A percentile compares a stretch with the other conserved stretches of the same genome.
These are phyloP conservation scores for Rhynchomys soricoides DNA, from an alignment of 2,113 vertebrate species.

Conservation along the genomic window DNA sequence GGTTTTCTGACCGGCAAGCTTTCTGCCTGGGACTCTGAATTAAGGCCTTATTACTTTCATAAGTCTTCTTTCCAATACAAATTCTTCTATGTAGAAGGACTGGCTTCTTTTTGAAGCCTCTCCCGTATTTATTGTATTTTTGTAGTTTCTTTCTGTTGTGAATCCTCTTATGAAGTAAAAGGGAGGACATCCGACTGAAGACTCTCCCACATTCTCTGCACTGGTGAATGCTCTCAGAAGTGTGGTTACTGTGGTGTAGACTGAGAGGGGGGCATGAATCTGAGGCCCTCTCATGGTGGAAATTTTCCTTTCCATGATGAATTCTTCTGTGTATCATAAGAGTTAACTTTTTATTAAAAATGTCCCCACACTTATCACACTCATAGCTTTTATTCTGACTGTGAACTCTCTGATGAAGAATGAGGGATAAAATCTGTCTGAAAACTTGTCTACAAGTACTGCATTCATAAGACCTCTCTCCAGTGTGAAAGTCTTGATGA, in stretches of 20 bases:
- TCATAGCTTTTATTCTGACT: background rate
- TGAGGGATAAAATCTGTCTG: conserved; percentile 63
- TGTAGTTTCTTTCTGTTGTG: conserved; percentile 42
- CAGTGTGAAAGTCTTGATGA: conserved; percentile 56
- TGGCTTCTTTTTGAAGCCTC: conserved; percentile 47
- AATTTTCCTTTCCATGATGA: background rate
- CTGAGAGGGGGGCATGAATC: background rate
- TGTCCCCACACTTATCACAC: conserved; percentile 49
- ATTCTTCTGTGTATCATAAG: conserved; percentile 33
- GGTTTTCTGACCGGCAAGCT: conserved; percentile 1
- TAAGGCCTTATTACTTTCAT: background rate
- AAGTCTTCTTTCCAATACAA: conserved; percentile 28
- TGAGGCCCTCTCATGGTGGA: background rate
- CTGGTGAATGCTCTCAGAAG: background rate
- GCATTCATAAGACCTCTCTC: conserved; percentile 68
- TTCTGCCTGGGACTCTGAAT: background rate
- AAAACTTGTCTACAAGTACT: conserved; percentile 61
- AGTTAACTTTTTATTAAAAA: conserved; percentile 42
- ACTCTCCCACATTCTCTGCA: conserved; percentile 52
- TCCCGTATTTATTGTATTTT: background rate
- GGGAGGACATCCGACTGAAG: conserved; percentile 24
- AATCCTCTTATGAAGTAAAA: conserved; percentile 56
- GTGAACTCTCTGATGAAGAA: conserved; percentile 71
- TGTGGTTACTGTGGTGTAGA: background rate
- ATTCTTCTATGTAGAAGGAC: background rate